Conservation (phyloP, 2,797 vertebrate species). For the Macropus fuliginosus region DNA sequence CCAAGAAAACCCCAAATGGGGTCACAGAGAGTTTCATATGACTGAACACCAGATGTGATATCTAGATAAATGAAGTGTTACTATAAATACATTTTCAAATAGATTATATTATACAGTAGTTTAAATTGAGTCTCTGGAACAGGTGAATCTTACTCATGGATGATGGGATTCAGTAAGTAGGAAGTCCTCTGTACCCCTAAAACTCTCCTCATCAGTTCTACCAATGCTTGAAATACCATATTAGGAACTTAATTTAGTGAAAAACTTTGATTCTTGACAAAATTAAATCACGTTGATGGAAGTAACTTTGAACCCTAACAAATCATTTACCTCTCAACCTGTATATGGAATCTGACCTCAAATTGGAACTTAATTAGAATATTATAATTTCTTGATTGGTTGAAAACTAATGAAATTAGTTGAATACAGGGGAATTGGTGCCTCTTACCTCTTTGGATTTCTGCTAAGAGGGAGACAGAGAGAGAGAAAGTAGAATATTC, state of each 20-base stretch:
- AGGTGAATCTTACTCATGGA: background rate
- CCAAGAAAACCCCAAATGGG: background rate
- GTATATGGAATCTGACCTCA: background rate
- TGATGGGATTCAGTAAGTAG: background rate
- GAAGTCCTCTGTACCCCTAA: background rate
- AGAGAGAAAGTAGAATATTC: background rate
- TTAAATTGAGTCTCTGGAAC: background rate
- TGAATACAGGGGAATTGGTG: background rate
- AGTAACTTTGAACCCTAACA: background rate
- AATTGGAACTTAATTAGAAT: background rate
- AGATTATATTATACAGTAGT: background rate
- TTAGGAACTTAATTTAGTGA: constrained; percentile 21
- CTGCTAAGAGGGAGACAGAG: background rate
- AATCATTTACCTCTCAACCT: background rate
- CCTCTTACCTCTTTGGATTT: background rate
- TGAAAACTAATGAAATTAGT: background rate
- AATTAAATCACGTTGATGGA: constrained; percentile 37
- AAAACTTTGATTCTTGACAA: constrained; percentile 23
- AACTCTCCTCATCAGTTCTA: background rate
- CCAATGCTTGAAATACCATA: constrained; percentile 2
- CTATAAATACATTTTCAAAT: background rate
- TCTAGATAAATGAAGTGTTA: constrained; percentile 13
- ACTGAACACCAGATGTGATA: background rate
- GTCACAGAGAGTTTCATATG: background rate
- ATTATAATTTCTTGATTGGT: background rate